Evolutionary conservation across 1,140 invertebrate genomes (phyloP), one percentile per base, ranked within the genome.

Genomic region (Tetramorium alpestre): DNA sequence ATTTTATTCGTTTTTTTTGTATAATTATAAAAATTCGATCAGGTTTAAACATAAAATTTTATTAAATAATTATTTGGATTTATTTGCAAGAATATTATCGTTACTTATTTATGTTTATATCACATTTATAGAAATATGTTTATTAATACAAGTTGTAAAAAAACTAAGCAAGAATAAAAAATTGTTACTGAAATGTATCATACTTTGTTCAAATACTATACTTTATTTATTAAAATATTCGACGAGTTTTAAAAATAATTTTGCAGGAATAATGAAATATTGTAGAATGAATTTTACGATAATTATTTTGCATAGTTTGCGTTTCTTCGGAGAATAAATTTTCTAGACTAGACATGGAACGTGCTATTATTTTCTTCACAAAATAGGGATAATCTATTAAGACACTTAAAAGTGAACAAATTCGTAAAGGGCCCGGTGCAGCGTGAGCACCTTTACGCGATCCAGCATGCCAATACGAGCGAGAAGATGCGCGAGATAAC

Each of bases 401-500:
- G 67, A 47, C 51, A 82, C 54, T 84, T 60, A 60, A 25, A 60
- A 44, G 10, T 44, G 69, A 33, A 25, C 11, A 18, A 82, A 47
- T 18, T 60, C 11, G 56, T 44, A 60, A 73, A 44, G 28, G 69
- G 80, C 54, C 80, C 38, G 69, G 80, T 84, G 80, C 80, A 58
- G n/a, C 38, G 54, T 76, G 56, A 22, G 41, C 38, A 65, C 54
- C 67, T 82, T 58, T 73, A 41, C 69, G 54, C 80, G 51, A 58
- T 28, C 47, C 41, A 51, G 22, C 58, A 49, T 28, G 64, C 65
- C 77, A 81, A 81, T 49, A 58, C 51, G 67, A 86, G 22, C 85
- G 85, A 82, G 77, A 86, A 86, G 85, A 86, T 86, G 85, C 65
- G 85, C 65, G 47, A 86, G 85, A 86, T 86, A 81, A 82, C 65